A percentile compares a stretch with the other conserved stretches of the same genome.
phyloP scores from a whole-genome alignment of 2,797 vertebrate species.

The Phyllotis vaccarum region DNA sequence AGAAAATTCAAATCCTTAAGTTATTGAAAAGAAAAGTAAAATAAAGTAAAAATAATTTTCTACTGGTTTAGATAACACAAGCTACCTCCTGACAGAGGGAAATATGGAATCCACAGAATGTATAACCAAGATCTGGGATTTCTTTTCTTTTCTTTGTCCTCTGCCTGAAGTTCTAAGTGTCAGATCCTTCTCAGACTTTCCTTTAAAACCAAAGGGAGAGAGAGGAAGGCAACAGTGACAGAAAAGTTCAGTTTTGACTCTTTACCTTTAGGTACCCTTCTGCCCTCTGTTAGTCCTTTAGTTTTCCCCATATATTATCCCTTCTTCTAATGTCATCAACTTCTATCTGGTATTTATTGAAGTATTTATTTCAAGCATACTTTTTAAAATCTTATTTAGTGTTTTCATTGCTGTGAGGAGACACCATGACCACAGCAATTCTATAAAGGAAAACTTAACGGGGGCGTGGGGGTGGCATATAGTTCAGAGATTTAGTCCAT shows the following conservation, averaged over 20 bases:
- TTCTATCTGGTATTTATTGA: neutral
- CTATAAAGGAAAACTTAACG: neutral
- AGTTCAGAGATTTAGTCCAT: neutral
- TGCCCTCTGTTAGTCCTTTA: neutral
- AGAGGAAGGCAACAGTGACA: neutral
- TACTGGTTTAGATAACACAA: no score
- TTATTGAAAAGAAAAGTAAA: constrained; percentile 61
- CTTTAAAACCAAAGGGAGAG: neutral
- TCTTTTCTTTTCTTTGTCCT: neutral
- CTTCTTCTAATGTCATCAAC: neutral
- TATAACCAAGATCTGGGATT: neutral
- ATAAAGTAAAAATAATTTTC: constrained; percentile 54
- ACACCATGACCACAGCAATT: neutral
- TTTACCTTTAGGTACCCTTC: neutral
- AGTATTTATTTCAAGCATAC: constrained; percentile 5
- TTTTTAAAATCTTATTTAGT: neutral
- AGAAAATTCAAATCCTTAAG: constrained; percentile 18
- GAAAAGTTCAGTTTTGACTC: neutral
- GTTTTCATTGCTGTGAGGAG: neutral
- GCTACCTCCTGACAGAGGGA: no score
- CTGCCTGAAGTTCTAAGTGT: neutral
- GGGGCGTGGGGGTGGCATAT: neutral
- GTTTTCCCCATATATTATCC: neutral
- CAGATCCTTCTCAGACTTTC: neutral
- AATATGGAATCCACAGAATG: no score